Conservation (phyloP, 2,797 vertebrate genomes). For the Dicrostonyx torquatus region DNA sequence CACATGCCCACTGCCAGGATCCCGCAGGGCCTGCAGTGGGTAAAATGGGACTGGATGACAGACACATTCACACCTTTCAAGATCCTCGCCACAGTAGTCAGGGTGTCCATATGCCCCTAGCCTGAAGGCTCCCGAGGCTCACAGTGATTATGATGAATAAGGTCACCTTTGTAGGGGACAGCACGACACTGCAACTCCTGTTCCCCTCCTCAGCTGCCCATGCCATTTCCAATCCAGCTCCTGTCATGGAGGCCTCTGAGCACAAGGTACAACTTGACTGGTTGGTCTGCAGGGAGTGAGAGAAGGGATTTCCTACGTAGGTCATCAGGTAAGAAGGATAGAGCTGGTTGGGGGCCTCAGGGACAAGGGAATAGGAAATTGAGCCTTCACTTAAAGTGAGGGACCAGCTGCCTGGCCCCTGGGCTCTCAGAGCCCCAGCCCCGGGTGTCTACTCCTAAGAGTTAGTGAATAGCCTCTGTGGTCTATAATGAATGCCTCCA, state of each 20-base stretch:
- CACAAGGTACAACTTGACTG: not conserved
- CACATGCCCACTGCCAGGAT: too few relatives aligned
- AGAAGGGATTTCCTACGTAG: not conserved
- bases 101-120: conserved; percentile 28
- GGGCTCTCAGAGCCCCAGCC: not conserved
- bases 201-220: not conserved
- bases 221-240: not conserved
- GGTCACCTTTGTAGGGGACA: conserved; percentile 77
- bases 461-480: not conserved
- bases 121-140: conserved; percentile 65
- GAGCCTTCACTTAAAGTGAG: not conserved
- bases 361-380: not conserved
- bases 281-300: not conserved
- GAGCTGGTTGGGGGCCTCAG: not conserved
- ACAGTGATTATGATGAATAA: conserved; percentile 65
- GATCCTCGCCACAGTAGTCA: conserved; percentile 79
- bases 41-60: conserved; percentile 64
- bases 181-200: conserved; percentile 60
- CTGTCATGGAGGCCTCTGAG: not conserved
- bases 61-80: conserved; percentile 81
- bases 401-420: not conserved
- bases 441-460: not conserved
- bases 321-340: not conserved
- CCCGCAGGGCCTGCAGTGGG: not conserved
- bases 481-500: not conserved